Evolutionary conservation across 2,888 invertebrate genomes (phyloP), one percentile per base, ranked within the genome.

Genomic region (Gibbula magus): DNA sequence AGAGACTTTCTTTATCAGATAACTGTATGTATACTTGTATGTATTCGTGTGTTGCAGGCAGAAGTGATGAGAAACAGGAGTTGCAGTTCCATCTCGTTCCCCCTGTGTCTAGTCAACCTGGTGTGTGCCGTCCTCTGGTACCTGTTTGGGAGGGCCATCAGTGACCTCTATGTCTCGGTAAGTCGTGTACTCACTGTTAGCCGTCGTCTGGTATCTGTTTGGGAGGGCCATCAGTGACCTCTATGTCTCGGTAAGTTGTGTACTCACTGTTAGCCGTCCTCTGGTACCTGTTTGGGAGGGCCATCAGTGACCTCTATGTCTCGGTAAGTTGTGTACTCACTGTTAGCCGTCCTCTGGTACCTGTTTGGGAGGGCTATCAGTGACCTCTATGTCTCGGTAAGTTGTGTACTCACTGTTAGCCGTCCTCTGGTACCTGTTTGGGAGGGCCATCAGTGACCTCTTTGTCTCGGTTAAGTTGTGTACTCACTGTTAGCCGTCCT

Each of bases 21-120:
- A 45, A 45, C 45, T 45, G 45, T 45, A 45, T 70, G 2, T 73
- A 16, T 73, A 53, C 25, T n/a, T n/a, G n/a, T n/a, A n/a, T n/a
- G n/a, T n/a, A n/a, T n/a, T n/a, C n/a, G n/a, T n/a, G n/a, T n/a
- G n/a, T 61, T 61, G n/a, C 70, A 73, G 70, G 39, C 56, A 66
- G 10, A 56, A 77, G 82, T 86, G 81, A 78, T 77, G 82, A 94
- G 94, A 89, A 96, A 96, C 20, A 95, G 96, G 93, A 97, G 96
- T 92, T 96, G 98, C 0, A 96, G 96, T 82, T 95, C 95, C 53
- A 94, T 99, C 93, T 98, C 98, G 5, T 96, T 98, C 92, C 96
- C 97, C 10, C 94, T 98, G 81, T 97, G 97, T 89, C 93, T 96
- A 52, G 96, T 96, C 86, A 97, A 96, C 84, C 95, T 96, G 45